These are phyloP conservation scores for Pollenia amentaria DNA, from an alignment of 2,888 invertebrate genomes.

Conservation along the genomic window DNA sequence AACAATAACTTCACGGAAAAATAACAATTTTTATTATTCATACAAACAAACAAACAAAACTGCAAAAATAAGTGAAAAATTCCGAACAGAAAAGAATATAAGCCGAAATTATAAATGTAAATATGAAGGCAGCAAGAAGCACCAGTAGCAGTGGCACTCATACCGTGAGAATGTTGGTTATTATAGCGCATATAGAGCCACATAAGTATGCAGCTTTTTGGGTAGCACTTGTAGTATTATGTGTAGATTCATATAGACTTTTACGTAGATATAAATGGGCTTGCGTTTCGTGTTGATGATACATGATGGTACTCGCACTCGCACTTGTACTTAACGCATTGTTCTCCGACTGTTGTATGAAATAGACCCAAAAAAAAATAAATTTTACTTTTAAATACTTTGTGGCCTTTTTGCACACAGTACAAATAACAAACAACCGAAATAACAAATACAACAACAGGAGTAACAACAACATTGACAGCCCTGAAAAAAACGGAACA, in stretches of 20 bases:
- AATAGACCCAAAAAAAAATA: slow-evolving; percentile 49
- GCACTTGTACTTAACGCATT: slow-evolving; percentile 49
- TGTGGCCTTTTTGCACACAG: slow-evolving; percentile 57
- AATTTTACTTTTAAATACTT: slow-evolving; percentile 69
- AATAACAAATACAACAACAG: slow-evolving; percentile 6
- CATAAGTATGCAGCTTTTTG: slow-evolving; percentile 19
- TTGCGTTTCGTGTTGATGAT: slow-evolving; percentile 34
- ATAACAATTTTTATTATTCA: slow-evolving; percentile 59
- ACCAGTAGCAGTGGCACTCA: slow-evolving; percentile 44
- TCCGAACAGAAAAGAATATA: not conserved
- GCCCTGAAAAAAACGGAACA: slow-evolving; percentile 5
- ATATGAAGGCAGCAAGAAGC: slow-evolving; percentile 28
- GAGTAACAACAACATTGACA: not conserved
- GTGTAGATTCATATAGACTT: not conserved
- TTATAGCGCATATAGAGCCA: slow-evolving; percentile 25
- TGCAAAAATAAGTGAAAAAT: slow-evolving; percentile 44
- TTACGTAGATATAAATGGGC: slow-evolving; percentile 5
- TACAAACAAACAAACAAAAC: slow-evolving; percentile 40
- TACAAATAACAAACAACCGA: slow-evolving; percentile 44
- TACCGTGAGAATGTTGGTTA: slow-evolving; percentile 16
- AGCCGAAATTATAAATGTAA: slow-evolving; percentile 2
- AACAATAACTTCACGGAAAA: slow-evolving; percentile 63
- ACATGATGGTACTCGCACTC: slow-evolving; percentile 48
- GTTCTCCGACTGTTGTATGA: slow-evolving; percentile 26
- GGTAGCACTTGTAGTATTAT: not conserved